Conservation (phyloP, 2,888 invertebrate species). For the Chaetogeoica ovagalla region DNA sequence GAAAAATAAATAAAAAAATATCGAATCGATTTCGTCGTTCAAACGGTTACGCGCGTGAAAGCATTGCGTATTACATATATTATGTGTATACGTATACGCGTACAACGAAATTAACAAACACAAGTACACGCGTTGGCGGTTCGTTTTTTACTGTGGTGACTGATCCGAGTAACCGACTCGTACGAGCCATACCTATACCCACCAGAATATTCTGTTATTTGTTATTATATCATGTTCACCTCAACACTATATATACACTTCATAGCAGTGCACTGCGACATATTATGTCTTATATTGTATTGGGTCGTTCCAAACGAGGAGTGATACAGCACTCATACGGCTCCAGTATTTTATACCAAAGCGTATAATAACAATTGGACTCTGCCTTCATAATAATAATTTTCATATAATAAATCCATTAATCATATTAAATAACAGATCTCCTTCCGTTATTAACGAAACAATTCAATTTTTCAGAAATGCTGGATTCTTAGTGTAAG, state of each 20-base stretch:
- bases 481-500: too few species aligned
- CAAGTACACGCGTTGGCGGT: conserved; percentile 24
- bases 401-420: too few species aligned
- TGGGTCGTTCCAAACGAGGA: background rate
- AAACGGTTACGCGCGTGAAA: conserved; percentile 9
- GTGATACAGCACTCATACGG: too few species aligned
- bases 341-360: too few species aligned
- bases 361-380: too few species aligned
- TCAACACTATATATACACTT: background rate
- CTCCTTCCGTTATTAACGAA: too few species aligned
- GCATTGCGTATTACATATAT: background rate
- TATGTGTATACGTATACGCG: background rate
- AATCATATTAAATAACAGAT: too few species aligned
- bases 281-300: too few species aligned
- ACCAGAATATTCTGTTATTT: conserved; percentile 26
- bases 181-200: background rate
- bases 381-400: too few species aligned
- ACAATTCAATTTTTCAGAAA: too few species aligned
- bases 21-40: conserved; percentile 7
- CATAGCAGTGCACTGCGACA: background rate
- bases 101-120: conserved; percentile 3
- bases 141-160: conserved; percentile 45
- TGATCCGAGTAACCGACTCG: conserved; percentile 11
- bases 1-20: background rate
- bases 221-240: background rate